Evolutionary conservation across 2,113 vertebrate species (phyloP).

Genomic region (Toxotes jaculatrix): DNA sequence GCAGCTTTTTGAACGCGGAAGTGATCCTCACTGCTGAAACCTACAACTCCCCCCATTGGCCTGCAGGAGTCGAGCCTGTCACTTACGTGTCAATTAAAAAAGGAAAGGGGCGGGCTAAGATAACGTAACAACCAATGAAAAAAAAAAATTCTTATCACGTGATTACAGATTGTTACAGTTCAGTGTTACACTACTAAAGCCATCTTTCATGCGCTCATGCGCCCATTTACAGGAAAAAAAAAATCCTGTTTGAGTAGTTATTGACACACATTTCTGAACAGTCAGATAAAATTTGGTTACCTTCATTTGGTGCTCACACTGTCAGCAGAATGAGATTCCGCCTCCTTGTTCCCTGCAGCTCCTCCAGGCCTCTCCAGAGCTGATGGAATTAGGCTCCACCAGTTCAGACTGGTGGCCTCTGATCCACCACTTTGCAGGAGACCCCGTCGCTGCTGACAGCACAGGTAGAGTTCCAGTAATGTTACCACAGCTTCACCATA

Average conservation of each 20-base stretch:
- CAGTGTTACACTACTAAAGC: too few species aligned
- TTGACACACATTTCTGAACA: too few species aligned
- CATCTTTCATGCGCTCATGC: too few species aligned
- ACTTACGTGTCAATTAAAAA: too few species aligned
- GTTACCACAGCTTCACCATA: neutral
- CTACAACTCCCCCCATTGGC: too few species aligned
- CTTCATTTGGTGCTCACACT: too few species aligned
- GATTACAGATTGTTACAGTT: too few species aligned
- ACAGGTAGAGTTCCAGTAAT: constrained; percentile 79
- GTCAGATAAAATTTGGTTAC: neutral
- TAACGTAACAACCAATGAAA: neutral
- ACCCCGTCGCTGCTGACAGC: constrained; percentile 64
- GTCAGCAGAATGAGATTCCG: neutral
- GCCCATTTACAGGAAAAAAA: neutral
- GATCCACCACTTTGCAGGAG: constrained; percentile 76
- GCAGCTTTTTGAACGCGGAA: too few species aligned
- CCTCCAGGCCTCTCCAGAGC: constrained; percentile 88
- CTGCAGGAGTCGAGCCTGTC: too few species aligned
- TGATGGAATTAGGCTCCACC: constrained; percentile 83
- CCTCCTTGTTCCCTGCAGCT: constrained; percentile 79
- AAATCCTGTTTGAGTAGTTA: neutral
- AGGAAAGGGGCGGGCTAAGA: too few species aligned
- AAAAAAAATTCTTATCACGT: too few species aligned
- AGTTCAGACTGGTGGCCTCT: constrained; percentile 83
- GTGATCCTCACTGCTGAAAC: too few species aligned